Conservation (phyloP, 35 echinoderm and acorn worm genomes). For the Lytechinus pictus region DNA sequence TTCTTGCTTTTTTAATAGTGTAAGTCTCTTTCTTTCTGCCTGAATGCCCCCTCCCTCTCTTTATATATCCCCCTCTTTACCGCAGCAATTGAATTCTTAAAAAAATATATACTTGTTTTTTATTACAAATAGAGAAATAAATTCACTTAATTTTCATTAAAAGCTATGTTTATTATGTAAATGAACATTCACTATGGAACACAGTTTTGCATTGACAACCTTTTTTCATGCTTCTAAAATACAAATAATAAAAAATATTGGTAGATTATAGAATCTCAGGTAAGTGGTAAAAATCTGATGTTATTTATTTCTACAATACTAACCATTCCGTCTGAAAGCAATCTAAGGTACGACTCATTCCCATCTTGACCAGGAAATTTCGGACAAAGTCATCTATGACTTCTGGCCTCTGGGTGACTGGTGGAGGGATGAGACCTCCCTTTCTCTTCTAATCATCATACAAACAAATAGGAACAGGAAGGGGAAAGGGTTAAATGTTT, state of each 20-base stretch:
- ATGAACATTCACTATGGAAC: not conserved
- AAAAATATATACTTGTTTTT: no score
- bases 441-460: slow-evolving; percentile 44
- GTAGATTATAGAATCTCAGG: not conserved
- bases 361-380: slow-evolving; percentile 99
- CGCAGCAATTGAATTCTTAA: no score
- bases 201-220: not conserved
- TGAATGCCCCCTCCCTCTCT: no score
- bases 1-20: not conserved
- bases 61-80: no score
- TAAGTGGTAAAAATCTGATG: not conserved
- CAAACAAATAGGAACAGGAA: not conserved
- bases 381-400: slow-evolving; percentile 98
- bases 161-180: not conserved
- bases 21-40: not conserved
- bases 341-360: slow-evolving; percentile 92
- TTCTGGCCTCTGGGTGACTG: slow-evolving; percentile 88
- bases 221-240: not conserved
- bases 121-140: no score
- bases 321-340: slow-evolving; percentile 99
- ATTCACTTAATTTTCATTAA: not conserved
- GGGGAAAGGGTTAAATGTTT: not conserved
- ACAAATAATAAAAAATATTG: not conserved
- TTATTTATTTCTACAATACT: not conserved
- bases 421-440: slow-evolving; percentile 64